These are phyloP conservation scores for Hylia prasina DNA, from an alignment of 2,113 vertebrate genomes.

Conservation along the genomic window DNA sequence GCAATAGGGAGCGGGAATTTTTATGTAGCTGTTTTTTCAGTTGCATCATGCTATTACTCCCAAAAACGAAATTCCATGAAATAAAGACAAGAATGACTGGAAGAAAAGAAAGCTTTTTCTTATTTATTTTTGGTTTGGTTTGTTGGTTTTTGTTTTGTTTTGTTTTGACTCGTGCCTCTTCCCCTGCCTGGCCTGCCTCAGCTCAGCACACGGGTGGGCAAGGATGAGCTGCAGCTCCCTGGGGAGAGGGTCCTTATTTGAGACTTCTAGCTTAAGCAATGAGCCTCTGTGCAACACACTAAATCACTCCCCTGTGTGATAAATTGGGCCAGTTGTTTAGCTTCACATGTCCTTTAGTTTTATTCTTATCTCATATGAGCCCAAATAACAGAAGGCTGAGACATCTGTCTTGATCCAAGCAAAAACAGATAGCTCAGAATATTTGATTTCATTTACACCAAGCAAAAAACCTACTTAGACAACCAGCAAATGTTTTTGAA, in stretches of 20 bases:
- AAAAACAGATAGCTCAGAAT: neutral
- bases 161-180: neutral
- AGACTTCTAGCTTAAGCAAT: neutral
- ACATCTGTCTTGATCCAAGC: neutral
- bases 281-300: neutral
- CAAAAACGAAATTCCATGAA: neutral
- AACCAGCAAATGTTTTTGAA: neutral
- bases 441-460: neutral
- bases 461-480: neutral
- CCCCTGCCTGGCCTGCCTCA: neutral
- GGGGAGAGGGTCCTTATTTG: neutral
- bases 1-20: neutral
- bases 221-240: neutral
- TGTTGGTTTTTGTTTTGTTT: neutral
- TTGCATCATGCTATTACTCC: neutral
- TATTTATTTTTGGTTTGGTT: no score
- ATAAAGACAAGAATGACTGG: neutral
- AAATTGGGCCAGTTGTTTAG: neutral
- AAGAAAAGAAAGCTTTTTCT: neutral
- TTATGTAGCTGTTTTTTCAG: neutral
- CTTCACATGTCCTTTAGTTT: neutral
- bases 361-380: neutral
- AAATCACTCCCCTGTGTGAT: neutral
- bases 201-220: neutral
- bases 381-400: neutral